Evolutionary conservation across 2,113 vertebrate genomes (phyloP).

Genomic region (Neodon shergylaensis): DNA sequence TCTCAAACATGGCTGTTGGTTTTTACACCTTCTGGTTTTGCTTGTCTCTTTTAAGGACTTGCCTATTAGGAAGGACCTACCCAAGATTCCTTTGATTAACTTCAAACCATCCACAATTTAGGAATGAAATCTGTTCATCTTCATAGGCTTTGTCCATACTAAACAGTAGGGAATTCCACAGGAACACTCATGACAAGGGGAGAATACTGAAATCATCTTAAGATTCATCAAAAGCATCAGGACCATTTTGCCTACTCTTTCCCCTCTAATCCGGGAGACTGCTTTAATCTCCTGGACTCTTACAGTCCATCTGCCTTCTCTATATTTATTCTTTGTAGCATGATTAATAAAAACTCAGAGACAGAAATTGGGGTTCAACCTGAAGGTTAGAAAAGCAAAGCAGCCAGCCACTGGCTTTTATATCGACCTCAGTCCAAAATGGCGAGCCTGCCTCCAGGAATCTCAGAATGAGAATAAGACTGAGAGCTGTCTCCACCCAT

Average conservation of each 20-base stretch:
- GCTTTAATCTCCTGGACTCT: neutral
- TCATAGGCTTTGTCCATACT: neutral
- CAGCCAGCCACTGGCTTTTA: no score
- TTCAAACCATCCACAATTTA: neutral
- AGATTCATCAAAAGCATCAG: neutral
- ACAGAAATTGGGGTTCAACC: no score
- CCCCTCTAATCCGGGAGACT: neutral
- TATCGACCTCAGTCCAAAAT: no score
- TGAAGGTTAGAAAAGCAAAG: no score
- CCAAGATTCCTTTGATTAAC: neutral
- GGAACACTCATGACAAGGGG: neutral
- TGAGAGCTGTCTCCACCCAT: no score
- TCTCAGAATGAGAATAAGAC: no score
- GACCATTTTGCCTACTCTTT: neutral
- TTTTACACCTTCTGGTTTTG: neutral
- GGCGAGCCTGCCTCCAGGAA: no score
- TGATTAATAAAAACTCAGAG: no score
- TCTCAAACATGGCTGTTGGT: neutral
- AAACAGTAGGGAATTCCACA: neutral
- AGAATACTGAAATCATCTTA: neutral
- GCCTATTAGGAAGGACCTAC: neutral
- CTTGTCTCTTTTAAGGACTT: constrained; percentile 19
- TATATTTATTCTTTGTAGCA: neutral
- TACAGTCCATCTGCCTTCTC: neutral
- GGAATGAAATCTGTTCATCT: constrained; percentile 6